phyloP scores from a whole-genome alignment of 1,140 invertebrate species.

The Polyergus mexicanus region DNA sequence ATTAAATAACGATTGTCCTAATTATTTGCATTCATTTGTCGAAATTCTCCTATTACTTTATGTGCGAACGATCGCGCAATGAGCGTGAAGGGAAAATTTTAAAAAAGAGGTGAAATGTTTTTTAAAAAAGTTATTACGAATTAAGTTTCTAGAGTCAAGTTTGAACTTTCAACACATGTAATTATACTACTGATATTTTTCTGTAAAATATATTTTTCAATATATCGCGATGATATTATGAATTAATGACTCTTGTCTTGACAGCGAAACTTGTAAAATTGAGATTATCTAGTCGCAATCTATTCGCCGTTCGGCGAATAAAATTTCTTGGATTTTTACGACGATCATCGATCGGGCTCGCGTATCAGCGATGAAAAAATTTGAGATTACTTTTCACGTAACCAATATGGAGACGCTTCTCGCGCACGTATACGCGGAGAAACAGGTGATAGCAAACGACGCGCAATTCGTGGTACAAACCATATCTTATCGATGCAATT shows the following conservation, averaged over 20 bases:
- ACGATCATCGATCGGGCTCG: neutral
- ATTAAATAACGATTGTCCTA: slow-evolving; percentile 31
- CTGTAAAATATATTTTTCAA: neutral
- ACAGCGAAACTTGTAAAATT: neutral
- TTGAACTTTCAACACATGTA: no score
- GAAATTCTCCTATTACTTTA: slow-evolving; percentile 11
- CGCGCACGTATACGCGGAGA: neutral
- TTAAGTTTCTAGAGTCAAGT: neutral
- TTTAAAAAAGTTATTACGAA: neutral
- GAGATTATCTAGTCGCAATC: neutral
- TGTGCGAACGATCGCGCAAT: neutral
- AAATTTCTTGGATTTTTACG: neutral
- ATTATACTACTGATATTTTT: neutral
- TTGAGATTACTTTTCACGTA: slow-evolving; percentile 2
- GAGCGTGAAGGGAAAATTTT: neutral
- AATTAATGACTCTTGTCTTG: neutral
- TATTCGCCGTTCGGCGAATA: neutral
- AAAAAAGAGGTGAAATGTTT: neutral
- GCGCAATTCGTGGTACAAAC: neutral
- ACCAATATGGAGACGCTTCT: neutral
- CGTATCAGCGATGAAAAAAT: neutral
- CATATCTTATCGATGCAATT: slow-evolving; percentile 35
- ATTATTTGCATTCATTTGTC: slow-evolving; percentile 19
- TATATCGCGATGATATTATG: neutral
- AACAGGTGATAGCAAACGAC: slow-evolving; percentile 31